Evolutionary conservation across 2,888 invertebrate species (phyloP).

Genomic region (Druceiella hillmani): DNA sequence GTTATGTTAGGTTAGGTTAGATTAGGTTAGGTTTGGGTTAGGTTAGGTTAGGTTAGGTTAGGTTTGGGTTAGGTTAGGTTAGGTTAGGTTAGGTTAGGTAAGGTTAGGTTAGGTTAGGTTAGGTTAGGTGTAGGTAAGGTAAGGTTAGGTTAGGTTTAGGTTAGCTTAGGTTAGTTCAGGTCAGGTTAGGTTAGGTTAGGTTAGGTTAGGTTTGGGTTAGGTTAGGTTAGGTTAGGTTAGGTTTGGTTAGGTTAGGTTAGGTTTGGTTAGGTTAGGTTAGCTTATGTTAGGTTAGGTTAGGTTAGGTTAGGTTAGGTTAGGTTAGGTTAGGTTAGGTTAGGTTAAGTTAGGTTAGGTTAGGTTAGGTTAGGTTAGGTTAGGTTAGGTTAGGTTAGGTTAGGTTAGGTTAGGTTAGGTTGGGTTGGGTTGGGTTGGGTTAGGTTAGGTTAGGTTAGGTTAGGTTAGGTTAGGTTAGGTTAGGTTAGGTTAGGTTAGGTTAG

Average conservation of each 20-base stretch:
- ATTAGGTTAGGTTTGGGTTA: conserved; percentile 11
- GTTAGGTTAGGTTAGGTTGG: conserved; percentile 9
- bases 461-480: too few relatives aligned
- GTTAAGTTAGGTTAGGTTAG: conserved; percentile 7
- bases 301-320: conserved; percentile 7
- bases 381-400: conserved; percentile 6
- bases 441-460: conserved; percentile 4
- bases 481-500: too few relatives aligned
- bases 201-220: conserved; percentile 14
- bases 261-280: conserved; percentile 7
- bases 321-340: conserved; percentile 7
- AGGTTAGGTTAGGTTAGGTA: conserved; percentile 14
- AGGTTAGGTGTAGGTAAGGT: conserved; percentile 20
- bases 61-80: conserved; percentile 14
- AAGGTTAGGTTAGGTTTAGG: conserved; percentile 19
- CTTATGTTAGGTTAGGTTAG: conserved; percentile 5
- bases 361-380: conserved; percentile 7
- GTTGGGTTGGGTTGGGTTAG: conserved; percentile 6
- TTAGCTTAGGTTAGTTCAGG: conserved; percentile 23
- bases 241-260: conserved; percentile 10
- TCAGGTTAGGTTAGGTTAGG: conserved; percentile 18
- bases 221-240: conserved; percentile 13
- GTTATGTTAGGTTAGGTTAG: conserved; percentile 10
- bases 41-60: conserved; percentile 14
- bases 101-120: conserved; percentile 19